A percentile compares a stretch with the other conserved stretches of the same genome.
Evolutionary conservation across 1,140 invertebrate genomes (phyloP).

Genomic region (Sitobion miscanthi): DNA sequence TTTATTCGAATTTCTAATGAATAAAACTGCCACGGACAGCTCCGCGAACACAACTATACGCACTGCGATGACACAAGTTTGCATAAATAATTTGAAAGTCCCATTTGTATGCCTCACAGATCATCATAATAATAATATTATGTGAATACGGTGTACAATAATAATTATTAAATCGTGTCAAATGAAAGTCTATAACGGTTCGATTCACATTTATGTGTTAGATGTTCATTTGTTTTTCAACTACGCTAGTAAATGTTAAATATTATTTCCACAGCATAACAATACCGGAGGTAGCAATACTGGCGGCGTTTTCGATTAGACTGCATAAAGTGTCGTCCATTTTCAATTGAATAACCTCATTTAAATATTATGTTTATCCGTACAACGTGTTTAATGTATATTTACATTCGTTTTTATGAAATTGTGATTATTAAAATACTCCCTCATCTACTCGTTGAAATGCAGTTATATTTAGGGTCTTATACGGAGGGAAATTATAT

Average conservation of each 20-base stretch:
- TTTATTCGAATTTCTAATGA: background rate
- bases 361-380: background rate
- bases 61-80: background rate
- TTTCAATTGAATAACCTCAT: background rate
- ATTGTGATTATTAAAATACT: background rate
- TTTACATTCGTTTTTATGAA: background rate
- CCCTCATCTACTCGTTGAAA: background rate
- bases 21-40: background rate
- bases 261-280: background rate
- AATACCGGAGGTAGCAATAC: background rate
- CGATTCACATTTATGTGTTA: background rate
- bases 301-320: background rate
- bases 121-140: background rate
- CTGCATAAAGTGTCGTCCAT: background rate
- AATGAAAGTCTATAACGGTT: background rate
- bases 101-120: background rate
- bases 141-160: background rate
- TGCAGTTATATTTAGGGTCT: background rate
- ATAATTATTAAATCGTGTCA: conserved; percentile 10
- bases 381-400: background rate
- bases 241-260: background rate
- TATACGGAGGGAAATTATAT: background rate
- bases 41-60: background rate
- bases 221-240: background rate
- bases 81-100: background rate